Evolutionary conservation across 2,113 vertebrate species (phyloP), one percentile per base, ranked within the genome.

Genomic region (Hippocampus barbouri): DNA sequence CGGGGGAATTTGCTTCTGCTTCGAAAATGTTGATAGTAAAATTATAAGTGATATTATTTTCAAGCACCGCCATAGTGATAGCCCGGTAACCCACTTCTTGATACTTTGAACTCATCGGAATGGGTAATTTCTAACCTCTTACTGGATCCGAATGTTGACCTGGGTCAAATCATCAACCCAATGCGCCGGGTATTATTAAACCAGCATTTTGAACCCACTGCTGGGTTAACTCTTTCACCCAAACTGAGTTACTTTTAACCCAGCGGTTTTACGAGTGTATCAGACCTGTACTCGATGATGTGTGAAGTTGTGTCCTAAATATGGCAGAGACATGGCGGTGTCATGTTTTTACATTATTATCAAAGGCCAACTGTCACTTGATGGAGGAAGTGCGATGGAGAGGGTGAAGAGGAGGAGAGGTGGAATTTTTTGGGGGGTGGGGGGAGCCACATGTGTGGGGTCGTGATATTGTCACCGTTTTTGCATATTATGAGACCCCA

Each of bases 401-500:
- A 40, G 40, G 57, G 72, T 66, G 53, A 77, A 73, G 67, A 79
- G 74, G 67, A 78, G 8, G 14, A 68, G n/a, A 68, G n/a, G 78
- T 73, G 67, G 73, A 51, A 51, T 15, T 66, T 74, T 81, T 70
- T 78, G 30, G 30, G 30, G 30, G 2, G 79, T 83, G 78, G 71
- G 68, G 71, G 49, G 68, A 69, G 73, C 30, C 54, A 27, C 68
- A 67, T 56, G 57, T 12, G 34, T 40, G 68, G 23, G 30, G 38
- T 54, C 25, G 73, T 81, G 79, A 90, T 93, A 93, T 93, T 91
- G 91, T 90, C 87, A 88, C 90, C 90, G 83, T 91, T 92, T 93
- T 94, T 93, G 92, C 92, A 94, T 94, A 94, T 92, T 93, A 92
- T 93, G 92, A 94, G 92, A 90, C 92, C 91, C 91, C 88, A 86